Conservation (phyloP, 30 jellyfish, hydroid and myxozoan genomes). For the Sanderia malayensis region DNA sequence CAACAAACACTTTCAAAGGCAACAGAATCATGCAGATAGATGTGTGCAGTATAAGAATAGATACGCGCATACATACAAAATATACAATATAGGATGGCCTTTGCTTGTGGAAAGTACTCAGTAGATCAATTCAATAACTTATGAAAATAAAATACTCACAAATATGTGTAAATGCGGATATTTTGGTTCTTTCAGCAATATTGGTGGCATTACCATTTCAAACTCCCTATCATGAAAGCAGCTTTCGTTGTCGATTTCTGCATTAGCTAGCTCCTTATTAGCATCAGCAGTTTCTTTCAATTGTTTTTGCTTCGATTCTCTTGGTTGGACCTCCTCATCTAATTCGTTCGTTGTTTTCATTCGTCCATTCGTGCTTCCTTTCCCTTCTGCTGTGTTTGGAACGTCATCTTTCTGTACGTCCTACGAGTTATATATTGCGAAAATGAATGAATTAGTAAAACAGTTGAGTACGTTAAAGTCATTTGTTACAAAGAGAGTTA, state of each 20-base stretch:
- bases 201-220: slow-evolving; percentile 55
- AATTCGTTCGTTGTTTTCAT: background rate
- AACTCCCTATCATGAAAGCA: slow-evolving; percentile 12
- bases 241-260: background rate
- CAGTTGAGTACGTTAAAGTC: background rate
- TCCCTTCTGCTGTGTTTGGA: background rate
- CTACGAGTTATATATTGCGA: too few relatives aligned
- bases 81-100: too few relatives aligned
- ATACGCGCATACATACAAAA: too few relatives aligned
- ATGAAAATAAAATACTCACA: slow-evolving; percentile 31
- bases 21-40: too few relatives aligned
- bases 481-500: too few relatives aligned
- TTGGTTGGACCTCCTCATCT: background rate
- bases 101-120: too few relatives aligned
- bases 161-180: slow-evolving; percentile 74
- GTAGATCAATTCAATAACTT: background rate
- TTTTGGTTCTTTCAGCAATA: slow-evolving; percentile 32
- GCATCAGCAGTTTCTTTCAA: slow-evolving; percentile 10
- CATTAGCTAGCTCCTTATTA: background rate
- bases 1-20: too few relatives aligned
- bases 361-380: too few relatives aligned
- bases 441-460: background rate
- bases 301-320: background rate
- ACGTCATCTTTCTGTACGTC: background rate
- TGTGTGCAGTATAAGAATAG: too few relatives aligned